Percentiles rank a stretch among this genome's conserved stretches.
phyloP scores from a whole-genome alignment of 1,140 invertebrate species.

The Procambarus clarkii region DNA sequence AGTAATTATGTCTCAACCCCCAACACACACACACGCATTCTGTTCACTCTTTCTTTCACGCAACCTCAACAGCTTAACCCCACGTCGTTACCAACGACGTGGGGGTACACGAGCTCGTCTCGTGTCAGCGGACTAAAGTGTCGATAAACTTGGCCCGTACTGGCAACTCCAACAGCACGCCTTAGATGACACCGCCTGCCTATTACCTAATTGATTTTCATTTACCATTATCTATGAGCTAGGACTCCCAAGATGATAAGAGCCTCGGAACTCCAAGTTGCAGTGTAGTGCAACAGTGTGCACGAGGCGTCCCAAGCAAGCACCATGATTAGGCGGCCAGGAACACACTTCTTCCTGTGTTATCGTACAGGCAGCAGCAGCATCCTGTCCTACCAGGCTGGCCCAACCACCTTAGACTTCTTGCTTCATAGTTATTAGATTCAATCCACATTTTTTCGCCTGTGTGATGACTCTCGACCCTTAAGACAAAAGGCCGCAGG shows the following conservation, averaged over 20 bases:
- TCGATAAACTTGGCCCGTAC: background rate
- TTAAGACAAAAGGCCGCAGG: background rate
- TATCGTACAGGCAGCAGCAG: background rate
- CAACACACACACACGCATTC: background rate
- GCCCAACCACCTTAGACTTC: conserved; percentile 18
- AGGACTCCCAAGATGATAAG: conserved; percentile 12
- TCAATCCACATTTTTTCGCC: conserved; percentile 51
- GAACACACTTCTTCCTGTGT: background rate
- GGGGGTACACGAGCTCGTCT: background rate
- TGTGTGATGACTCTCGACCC: background rate
- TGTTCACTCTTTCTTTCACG: background rate
- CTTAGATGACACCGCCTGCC: conserved; percentile 53
- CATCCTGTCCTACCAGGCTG: background rate
- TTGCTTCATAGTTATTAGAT: conserved; percentile 38
- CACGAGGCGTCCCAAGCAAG: background rate
- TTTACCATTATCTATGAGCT: conserved; percentile 38
- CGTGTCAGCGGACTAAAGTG: background rate
- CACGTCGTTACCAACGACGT: background rate
- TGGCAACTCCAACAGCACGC: conserved; percentile 34
- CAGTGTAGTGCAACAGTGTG: background rate
- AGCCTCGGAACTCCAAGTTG: background rate
- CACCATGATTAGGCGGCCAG: background rate
- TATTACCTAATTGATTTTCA: conserved; percentile 70
- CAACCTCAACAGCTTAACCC: background rate
- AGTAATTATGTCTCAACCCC: background rate